These are phyloP conservation scores for Wiebesia pumilae DNA, from an alignment of 1,140 invertebrate genomes.

Conservation along the genomic window DNA sequence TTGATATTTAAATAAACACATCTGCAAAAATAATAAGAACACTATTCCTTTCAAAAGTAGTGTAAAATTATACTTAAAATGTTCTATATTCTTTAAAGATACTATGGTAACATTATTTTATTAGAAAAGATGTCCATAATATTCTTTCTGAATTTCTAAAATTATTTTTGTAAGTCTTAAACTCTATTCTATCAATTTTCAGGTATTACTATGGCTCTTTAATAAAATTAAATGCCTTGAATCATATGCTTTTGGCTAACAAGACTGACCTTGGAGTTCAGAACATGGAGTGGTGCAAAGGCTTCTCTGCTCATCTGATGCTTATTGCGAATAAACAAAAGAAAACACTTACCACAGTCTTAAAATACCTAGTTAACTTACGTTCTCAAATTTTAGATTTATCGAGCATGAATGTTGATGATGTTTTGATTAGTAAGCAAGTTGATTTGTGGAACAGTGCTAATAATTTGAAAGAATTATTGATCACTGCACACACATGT, in stretches of 20 bases:
- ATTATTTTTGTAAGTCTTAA: not conserved
- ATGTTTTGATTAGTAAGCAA: slow-evolving; percentile 54
- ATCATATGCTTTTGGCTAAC: slow-evolving; percentile 78
- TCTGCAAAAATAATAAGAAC: too few relatives aligned
- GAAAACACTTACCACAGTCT: slow-evolving; percentile 62
- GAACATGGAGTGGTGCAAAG: slow-evolving; percentile 89
- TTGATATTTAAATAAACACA: too few relatives aligned
- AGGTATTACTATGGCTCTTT: slow-evolving; percentile 79
- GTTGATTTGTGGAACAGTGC: slow-evolving; percentile 56
- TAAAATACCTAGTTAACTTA: slow-evolving; percentile 67
- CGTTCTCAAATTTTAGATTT: slow-evolving; percentile 64
- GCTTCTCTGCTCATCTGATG: slow-evolving; percentile 83
- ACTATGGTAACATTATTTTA: too few relatives aligned
- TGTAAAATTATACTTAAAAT: too few relatives aligned
- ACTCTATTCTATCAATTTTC: not conserved
- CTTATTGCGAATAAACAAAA: slow-evolving; percentile 77
- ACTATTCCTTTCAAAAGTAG: too few relatives aligned
- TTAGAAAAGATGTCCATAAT: too few relatives aligned
- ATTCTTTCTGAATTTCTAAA: too few relatives aligned
- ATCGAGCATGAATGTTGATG: slow-evolving; percentile 48
- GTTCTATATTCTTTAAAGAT: too few relatives aligned
- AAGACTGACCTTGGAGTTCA: slow-evolving; percentile 86
- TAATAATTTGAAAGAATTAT: slow-evolving; percentile 72
- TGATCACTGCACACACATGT: slow-evolving; percentile 73
- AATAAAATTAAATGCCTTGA: slow-evolving; percentile 81